phyloP scores from a whole-genome alignment of 2,888 invertebrate species.

The Autographa gamma region DNA sequence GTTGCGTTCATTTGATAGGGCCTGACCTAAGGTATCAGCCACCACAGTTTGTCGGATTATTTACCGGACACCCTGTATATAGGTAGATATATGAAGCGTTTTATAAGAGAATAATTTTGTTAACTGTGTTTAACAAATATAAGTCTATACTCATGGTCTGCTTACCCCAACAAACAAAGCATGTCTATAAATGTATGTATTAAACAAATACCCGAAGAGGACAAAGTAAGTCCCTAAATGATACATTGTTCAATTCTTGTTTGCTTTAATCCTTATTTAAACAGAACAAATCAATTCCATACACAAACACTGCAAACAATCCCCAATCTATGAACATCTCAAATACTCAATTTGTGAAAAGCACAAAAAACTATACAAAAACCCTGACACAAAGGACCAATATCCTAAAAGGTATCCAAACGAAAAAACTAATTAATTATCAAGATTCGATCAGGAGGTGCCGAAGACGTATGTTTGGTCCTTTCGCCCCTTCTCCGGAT shows the following conservation, averaged over 20 bases:
- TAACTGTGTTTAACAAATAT: neutral
- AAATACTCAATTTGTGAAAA: slow-evolving; percentile 48
- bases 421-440: slow-evolving; percentile 71
- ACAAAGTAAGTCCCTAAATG: neutral
- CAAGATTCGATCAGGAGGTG: slow-evolving; percentile 64
- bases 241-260: slow-evolving; percentile 3
- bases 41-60: too few species aligned
- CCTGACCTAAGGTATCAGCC: too few species aligned
- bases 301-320: slow-evolving; percentile 1
- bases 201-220: slow-evolving; percentile 1
- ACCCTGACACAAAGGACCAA: slow-evolving; percentile 42
- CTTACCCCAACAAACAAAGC: neutral
- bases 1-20: too few species aligned
- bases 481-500: slow-evolving; percentile 16
- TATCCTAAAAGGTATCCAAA: slow-evolving; percentile 51
- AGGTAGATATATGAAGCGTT: too few species aligned
- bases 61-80: too few species aligned
- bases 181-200: neutral
- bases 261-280: neutral
- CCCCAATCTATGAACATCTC: slow-evolving; percentile 44
- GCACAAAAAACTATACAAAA: slow-evolving; percentile 45
- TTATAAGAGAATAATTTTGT: neutral
- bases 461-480: slow-evolving; percentile 51
- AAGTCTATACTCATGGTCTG: neutral
- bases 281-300: neutral